These are phyloP conservation scores for Melangyna quadrimaculata DNA, from an alignment of 2,888 invertebrate genomes.

Conservation along the genomic window DNA sequence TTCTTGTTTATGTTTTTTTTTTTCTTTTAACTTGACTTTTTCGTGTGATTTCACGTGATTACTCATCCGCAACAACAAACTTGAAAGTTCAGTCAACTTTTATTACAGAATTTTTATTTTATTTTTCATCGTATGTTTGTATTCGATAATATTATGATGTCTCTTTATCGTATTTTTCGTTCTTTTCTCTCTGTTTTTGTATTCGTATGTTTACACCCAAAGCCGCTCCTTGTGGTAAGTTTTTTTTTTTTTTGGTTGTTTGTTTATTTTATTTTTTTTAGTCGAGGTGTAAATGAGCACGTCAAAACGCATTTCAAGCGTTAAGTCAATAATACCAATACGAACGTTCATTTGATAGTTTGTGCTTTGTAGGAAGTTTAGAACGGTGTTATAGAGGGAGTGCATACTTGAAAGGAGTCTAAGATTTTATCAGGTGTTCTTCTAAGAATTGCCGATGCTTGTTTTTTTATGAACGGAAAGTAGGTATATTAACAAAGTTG, in stretches of 20 bases:
- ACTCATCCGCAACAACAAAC: conserved; percentile 66
- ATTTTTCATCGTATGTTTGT: background rate
- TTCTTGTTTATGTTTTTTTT: conserved; percentile 35
- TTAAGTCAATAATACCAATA: conserved; percentile 45
- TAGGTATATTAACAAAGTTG: background rate
- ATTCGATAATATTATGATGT: conserved; percentile 17
- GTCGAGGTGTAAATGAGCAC: conserved; percentile 18
- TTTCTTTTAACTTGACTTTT: conserved; percentile 26
- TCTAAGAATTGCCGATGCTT: background rate
- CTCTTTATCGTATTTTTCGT: conserved; percentile 18
- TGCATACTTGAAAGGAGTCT: background rate
- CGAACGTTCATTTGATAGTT: conserved; percentile 41
- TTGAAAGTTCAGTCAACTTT: conserved; percentile 69
- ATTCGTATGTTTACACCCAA: conserved; percentile 27
- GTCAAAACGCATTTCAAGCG: conserved; percentile 51
- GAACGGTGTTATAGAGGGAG: background rate
- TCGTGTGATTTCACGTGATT: conserved; percentile 65
- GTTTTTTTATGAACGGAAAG: background rate
- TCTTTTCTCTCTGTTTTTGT: background rate
- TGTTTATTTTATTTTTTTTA: background rate
- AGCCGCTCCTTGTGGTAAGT: conserved; percentile 30
- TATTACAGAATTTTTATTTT: conserved; percentile 29
- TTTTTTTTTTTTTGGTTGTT: conserved; percentile 21
- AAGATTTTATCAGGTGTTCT: background rate
- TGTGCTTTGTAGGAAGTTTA: conserved; percentile 7